Evolutionary conservation across 1,140 invertebrate genomes (phyloP), one percentile per base, ranked within the genome.

Genomic region (Octopus bimaculoides): DNA sequence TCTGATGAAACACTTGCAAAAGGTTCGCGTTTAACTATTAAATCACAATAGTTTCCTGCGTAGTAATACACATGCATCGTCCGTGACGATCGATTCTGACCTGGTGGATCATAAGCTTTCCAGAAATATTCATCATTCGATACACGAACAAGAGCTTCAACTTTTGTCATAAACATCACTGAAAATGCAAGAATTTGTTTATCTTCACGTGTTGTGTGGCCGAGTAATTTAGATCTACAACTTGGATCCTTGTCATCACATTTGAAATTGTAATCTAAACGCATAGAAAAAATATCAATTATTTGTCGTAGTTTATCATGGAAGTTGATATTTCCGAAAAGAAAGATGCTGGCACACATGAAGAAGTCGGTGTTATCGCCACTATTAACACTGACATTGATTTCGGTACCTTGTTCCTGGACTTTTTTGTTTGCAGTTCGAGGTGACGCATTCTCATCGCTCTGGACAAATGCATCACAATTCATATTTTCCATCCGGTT

Each of bases 261-360:
- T 20, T 8, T 5, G 14, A n/a, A 71, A 71, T 20, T 14, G 14
- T n/a, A 6, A 20, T 71, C 17, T 17, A 71, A 14, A 6, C 66
- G 66, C 17, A n/a, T 14, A 17, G 17, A n/a, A 20, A 71, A 71
- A 17, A 71, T 14, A 6, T 71, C 66, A 20, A 71, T 14, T 5
- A 12, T 20, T 3, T 71, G 66, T n/a, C 66, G 66, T 10, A 71
- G 7, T 71, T 71, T 20, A 6, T 6, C 8, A 14, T 71, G 17
- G 0, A 9, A 20, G 14, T 71, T 71, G 8, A 20, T 20, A 14
- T 71, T 14, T 17, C 66, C 66, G 26, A 71, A 71, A 1, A 71
- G 66, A 71, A 71, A 71, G 66, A 71, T 20, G 66, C 66, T 71
- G 66, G 66, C 66, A 20, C 66, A 71, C 14, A 71, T n/a, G 26